Percentiles rank a stretch among this genome's conserved stretches.
phyloP scores from a whole-genome alignment of 2,797 vertebrate genomes.

The Myripristis murdjan region DNA sequence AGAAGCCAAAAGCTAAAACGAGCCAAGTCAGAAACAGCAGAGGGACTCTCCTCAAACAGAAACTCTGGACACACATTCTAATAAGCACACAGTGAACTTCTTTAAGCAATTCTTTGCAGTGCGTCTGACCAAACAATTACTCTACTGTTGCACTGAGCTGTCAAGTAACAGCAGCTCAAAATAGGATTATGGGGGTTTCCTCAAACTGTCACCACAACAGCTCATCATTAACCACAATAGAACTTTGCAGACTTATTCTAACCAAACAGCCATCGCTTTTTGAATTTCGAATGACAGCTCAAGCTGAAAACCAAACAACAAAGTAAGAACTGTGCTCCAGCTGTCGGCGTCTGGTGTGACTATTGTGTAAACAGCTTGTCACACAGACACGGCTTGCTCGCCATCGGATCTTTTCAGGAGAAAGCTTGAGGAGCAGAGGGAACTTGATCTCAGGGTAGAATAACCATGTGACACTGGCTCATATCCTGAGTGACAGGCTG shows the following conservation, averaged over 20 bases:
- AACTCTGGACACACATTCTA: neutral
- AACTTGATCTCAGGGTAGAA: neutral
- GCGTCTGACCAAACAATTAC: neutral
- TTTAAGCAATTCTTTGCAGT: neutral
- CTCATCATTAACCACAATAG: neutral
- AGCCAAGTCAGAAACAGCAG: no score
- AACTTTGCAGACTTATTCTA: neutral
- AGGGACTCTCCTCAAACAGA: no score
- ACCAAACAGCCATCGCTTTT: neutral
- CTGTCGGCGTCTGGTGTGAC: neutral
- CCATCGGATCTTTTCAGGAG: neutral
- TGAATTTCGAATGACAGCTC: neutral
- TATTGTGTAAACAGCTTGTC: neutral
- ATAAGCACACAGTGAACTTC: neutral
- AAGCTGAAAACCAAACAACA: neutral
- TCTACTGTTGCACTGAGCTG: neutral
- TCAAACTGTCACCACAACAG: neutral
- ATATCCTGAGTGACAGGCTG: neutral
- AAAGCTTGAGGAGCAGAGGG: neutral
- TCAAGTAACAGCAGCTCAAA: neutral
- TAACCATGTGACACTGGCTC: slow-evolving; percentile 10
- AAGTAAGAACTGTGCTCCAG: neutral
- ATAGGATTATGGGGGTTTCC: neutral
- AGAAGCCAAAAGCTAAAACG: no score
- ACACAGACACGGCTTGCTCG: neutral